Base-by-base conservation (phyloP, 1,140 invertebrate genomes). In the Himalopsyche phryganea region DNA sequence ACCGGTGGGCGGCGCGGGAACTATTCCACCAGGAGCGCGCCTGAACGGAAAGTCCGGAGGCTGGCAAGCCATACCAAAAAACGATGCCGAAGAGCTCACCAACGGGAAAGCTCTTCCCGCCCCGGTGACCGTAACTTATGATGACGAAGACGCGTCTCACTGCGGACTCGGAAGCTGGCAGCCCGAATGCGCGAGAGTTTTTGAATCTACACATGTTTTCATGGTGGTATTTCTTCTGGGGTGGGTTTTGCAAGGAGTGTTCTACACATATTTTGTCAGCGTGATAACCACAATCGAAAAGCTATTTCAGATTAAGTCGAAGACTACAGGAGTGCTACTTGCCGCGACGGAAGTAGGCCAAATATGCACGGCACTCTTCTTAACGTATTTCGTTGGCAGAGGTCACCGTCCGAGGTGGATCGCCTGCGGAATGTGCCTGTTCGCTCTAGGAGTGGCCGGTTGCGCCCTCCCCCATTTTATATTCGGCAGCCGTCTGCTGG, bases 221-320 rank as follows among this genome's bases (percentile, higher is more conserved):
- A 83, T 96, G 71, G 81, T 88, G 51, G 87, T 90, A 6, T 96
- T 95, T 73, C 90, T 92, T 66, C 79, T 91, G 52, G 90, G 90
- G 13, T 92, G 90, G 84, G 90, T 96, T 0, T 78, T 95, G 9
- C 92, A 94, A 74, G 93, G 93, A 23, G 94, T 95, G 88, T 96
- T 91, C 71, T 91, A 91, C 73, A 95, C 92, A 15, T 98, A 98
- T 74, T 94, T 98, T 71, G 94, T 96, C 23, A 94, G 91, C 67
- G 92, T 96, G 51, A 94, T 98, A 68, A 98, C 96, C 19, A 98
- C 94, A 6, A 92, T 98, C 35, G 95, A 98, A 75, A 97, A 97
- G 77, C 80, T 97, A 28, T 98, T 96, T 71, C 91, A 94, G 79
- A 91, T 98, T 42, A 92, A 95, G 67, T 96, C 92, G 48, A 94